Evolutionary conservation across 2,797 vertebrate genomes (phyloP).

Genomic region (Falco berigora): DNA sequence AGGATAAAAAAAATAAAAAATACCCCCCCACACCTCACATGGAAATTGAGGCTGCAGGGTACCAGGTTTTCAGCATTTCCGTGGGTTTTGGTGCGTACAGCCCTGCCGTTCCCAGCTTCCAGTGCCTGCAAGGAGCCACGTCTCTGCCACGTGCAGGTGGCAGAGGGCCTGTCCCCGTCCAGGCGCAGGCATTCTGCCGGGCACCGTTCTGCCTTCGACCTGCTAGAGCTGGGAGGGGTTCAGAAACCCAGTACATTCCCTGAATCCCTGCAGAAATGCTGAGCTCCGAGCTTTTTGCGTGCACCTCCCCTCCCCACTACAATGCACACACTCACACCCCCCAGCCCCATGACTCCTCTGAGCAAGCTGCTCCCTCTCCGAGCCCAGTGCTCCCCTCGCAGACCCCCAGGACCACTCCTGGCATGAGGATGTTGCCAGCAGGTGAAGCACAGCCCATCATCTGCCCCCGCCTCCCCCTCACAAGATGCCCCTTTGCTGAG

Average conservation of each 20-base stretch:
- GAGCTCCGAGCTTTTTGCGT: not conserved
- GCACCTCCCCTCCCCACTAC: rapidly evolving
- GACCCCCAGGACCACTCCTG: not conserved
- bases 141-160: not conserved
- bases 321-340: rapidly evolving
- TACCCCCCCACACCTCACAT: not conserved
- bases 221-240: not conserved
- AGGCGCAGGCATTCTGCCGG: not conserved
- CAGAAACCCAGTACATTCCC: not conserved
- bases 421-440: not conserved
- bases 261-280: not conserved
- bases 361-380: not conserved
- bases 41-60: not conserved
- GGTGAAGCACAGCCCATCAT: not conserved
- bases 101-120: not conserved
- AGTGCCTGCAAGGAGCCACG: not conserved
- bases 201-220: not conserved
- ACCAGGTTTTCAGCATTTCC: not conserved
- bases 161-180: not conserved
- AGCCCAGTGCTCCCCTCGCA: rapidly evolving
- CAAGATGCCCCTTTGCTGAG: no score
- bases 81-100: not conserved
- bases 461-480: not conserved
- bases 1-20: not conserved
- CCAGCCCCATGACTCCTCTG: rapidly evolving